Evolutionary conservation across 92 coral and sea anemone genomes (phyloP), one percentile per base, ranked within the genome.

Genomic region (Zoanthus gigantus): DNA sequence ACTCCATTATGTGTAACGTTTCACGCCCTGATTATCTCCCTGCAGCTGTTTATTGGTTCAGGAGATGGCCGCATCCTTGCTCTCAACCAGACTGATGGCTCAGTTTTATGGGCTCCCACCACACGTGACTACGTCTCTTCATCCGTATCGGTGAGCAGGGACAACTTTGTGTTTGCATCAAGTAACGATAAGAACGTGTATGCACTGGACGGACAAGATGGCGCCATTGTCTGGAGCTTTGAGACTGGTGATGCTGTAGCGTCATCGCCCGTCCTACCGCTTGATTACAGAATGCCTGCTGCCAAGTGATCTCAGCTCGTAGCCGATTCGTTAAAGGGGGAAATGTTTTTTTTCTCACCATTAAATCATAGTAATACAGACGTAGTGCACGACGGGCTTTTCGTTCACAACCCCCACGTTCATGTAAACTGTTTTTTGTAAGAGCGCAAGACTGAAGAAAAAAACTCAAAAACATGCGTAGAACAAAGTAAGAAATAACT

Each of bases 11-110:
- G 42, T 34, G 42, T 34, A 34, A 34, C 42, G 42, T 34, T 34
- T 34, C 42, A 34, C 42, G 3, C 42, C 3, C 23, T 23, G 23
- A 3, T 34, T 9, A 61, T 29, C 13, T 74, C 17, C 66, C 0
- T 14, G 5, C 83, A 95, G 98, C 45, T 95, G 42, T 95, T 93
- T 52, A 83, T 95, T 12, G 98, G 98, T 16, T 94, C 95, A 16
- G 98, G 98, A 8, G 98, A 95, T 63, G 96, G 98, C 11, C 95
- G 98, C 54, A 74, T 95, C 28, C 84, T 95, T 11, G 94, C 98
- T 18, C 32, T 93, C 86, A 95, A 93, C 77, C 89, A 89, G 84
- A 93, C 94, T 32, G 90, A 94, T 31, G 89, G 93, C 10, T 88
- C 92, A n/a, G 88, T 87, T 54, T 46, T 93, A 28, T 95, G 98